Base-by-base conservation (phyloP, 2,797 vertebrate genomes). In the Okamejei kenojei region DNA sequence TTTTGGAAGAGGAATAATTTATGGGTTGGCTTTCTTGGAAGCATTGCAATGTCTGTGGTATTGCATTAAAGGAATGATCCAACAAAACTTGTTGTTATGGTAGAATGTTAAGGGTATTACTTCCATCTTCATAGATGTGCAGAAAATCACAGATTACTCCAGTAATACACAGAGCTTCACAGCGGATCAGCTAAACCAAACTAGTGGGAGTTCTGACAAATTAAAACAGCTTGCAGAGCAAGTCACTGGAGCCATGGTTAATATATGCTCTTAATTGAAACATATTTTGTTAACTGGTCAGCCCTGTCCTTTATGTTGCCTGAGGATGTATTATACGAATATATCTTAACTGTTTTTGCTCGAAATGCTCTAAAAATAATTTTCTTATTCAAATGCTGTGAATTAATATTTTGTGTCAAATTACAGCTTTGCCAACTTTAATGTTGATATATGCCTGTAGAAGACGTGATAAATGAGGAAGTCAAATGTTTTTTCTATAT, bases 171-270 rank as follows among this genome's bases (percentile, higher is more conserved):
- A 58, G 7, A 58, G 90, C 90, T 76, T 92, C 45, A 21, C 23
- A 76, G 71, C 71, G 76, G 45, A 38, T 29, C 38, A 58, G 35
- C 71, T 74, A 76, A 92, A 92, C 68, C 90, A 76, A 54, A 74
- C 26, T 92, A 71, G 90, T 92, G 71, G 90, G 38, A 74, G 90
- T 92, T 38, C 54, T 92, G 90, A 73, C 71, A 76, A 92, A 92
- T 76, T 92, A 92, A 74, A 92, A 92, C 71, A 8, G 90, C 90
- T 91, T 76, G 90, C 45, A 92, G 35, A 92, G 90, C 71, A 74
- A 74, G 54, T 92, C 90, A 76, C 23, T 38, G 58, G 90, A 71
- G 90, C 45, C 90, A 54, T 76, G 26, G 90, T 92, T 74, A 76
- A 54, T 54, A 74, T 54, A 92, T 45, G 65, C 68, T 92, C 38